Percentiles rank a stretch among this genome's conserved stretches.
These are phyloP conservation scores for Spodoptera exigua DNA, from an alignment of 2,888 invertebrate genomes.

Conservation along the genomic window DNA sequence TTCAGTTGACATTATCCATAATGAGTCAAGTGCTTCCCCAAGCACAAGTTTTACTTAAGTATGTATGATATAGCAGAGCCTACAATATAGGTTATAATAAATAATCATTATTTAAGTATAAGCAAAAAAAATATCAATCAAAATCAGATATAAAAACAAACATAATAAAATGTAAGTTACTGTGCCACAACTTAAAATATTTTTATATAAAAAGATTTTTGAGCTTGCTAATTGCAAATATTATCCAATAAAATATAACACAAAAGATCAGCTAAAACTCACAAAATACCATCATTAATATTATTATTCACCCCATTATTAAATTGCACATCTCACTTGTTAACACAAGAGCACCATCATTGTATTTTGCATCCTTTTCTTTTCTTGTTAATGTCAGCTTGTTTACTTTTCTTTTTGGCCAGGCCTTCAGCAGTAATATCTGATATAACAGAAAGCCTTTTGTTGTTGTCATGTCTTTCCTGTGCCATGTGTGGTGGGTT, in stretches of 20 bases:
- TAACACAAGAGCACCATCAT: conserved; percentile 47
- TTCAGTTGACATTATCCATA: conserved; percentile 16
- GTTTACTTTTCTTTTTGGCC: conserved; percentile 82
- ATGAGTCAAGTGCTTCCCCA: conserved; percentile 26
- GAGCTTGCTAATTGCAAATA: conserved; percentile 24
- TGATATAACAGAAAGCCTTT: conserved; percentile 83
- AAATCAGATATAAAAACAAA: conserved; percentile 15
- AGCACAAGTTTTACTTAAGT: conserved; percentile 13
- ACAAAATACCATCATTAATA: conserved; percentile 2
- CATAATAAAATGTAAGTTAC: background rate
- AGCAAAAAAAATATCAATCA: conserved; percentile 14
- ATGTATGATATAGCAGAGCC: conserved; percentile 44
- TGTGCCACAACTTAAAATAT: conserved; percentile 4
- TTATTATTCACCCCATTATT: conserved; percentile 17
- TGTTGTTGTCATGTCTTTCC: conserved; percentile 73
- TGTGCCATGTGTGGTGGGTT: conserved; percentile 52
- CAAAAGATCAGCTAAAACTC: conserved; percentile 14
- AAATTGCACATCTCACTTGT: conserved; percentile 32
- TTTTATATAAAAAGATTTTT: conserved; percentile 11
- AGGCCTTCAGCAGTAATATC: conserved; percentile 84
- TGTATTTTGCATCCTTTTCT: conserved; percentile 85
- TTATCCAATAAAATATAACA: conserved; percentile 18
- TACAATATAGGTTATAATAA: conserved; percentile 43
- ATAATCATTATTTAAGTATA: conserved; percentile 36
- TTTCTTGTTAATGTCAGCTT: conserved; percentile 80